Conservation (phyloP, 2,797 vertebrate species). For the Hephaestus fuliginosus region DNA sequence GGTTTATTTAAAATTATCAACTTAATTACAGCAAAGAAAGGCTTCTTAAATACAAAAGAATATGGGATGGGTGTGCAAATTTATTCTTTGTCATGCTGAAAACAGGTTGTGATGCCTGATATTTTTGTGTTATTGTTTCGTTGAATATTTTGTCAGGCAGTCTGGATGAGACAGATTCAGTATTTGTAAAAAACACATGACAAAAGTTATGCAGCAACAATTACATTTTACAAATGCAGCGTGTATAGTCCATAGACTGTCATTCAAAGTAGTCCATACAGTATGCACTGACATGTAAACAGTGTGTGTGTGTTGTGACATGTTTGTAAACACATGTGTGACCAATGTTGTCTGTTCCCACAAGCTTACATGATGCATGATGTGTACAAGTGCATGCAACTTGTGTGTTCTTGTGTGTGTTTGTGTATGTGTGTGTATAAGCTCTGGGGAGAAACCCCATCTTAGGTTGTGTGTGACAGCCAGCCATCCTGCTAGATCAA, state of each 20-base stretch:
- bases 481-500: slow-evolving; percentile 82
- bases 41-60: slow-evolving; percentile 28
- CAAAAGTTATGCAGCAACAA: slow-evolving; percentile 24
- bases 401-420: slow-evolving; percentile 51
- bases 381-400: slow-evolving; percentile 47
- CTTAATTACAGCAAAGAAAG: slow-evolving; percentile 12
- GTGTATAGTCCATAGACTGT: slow-evolving; percentile 4
- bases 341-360: slow-evolving; percentile 47
- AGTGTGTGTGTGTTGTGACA: slow-evolving; percentile 28
- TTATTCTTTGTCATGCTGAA: not conserved
- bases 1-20: slow-evolving; percentile 1
- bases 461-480: slow-evolving; percentile 78
- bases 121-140: slow-evolving; percentile 9
- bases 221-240: slow-evolving; percentile 10
- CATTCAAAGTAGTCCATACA: slow-evolving; percentile 34
- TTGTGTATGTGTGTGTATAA: slow-evolving; percentile 27
- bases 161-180: not conserved
- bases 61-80: not conserved
- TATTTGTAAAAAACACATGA: slow-evolving; percentile 30
- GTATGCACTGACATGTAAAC: slow-evolving; percentile 35
- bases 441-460: slow-evolving; percentile 60
- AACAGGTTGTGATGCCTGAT: not conserved
- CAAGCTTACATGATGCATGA: slow-evolving; percentile 54
- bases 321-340: slow-evolving; percentile 47
- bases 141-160: not conserved